Evolutionary conservation across 2,113 vertebrate genomes (phyloP).

Genomic region (Ardeotis arabs): DNA sequence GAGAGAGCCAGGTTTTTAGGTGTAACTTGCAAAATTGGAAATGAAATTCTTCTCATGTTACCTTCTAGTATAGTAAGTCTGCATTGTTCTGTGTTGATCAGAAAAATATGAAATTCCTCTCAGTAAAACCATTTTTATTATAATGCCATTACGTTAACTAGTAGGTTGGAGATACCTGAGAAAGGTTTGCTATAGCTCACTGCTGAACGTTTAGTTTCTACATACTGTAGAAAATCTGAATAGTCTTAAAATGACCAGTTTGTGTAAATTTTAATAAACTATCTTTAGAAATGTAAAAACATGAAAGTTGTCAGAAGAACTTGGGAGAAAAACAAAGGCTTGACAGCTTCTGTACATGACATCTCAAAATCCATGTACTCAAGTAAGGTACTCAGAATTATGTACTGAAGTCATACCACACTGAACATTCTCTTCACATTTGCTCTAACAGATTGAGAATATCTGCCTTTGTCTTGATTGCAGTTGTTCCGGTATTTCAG

Average conservation of each 20-base stretch:
- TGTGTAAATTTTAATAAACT: neutral
- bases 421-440: neutral
- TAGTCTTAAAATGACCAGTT: neutral
- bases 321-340: neutral
- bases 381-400: neutral
- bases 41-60: neutral
- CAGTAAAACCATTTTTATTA: neutral
- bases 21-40: fast-evolving
- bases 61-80: neutral
- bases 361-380: neutral
- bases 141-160: neutral
- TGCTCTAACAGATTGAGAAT: neutral
- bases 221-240: neutral
- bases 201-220: neutral
- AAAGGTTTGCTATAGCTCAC: neutral
- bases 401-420: neutral
- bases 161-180: neutral
- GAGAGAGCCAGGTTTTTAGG: neutral
- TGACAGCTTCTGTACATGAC: neutral
- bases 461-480: neutral
- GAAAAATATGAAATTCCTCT: neutral
- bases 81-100: neutral
- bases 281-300: neutral
- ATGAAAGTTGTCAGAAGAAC: neutral
- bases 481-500: neutral